phyloP scores from a whole-genome alignment of 2,797 vertebrate species.

The Calcarius lapponicus region DNA sequence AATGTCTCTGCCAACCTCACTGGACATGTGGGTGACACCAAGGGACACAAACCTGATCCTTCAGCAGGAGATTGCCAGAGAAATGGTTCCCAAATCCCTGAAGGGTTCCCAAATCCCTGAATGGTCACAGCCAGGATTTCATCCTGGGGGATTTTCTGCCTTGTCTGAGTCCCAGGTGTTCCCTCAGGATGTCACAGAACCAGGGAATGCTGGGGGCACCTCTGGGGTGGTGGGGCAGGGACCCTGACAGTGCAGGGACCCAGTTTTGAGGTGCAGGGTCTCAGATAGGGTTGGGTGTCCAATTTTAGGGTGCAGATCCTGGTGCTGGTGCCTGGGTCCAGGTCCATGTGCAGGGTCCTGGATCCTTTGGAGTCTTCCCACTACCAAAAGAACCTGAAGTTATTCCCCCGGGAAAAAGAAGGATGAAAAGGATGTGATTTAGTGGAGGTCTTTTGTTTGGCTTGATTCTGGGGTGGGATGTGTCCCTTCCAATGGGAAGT shows the following conservation, averaged over 20 bases:
- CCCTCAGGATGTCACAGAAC: not conserved
- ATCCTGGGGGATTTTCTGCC: not conserved
- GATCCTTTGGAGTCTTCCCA: not conserved
- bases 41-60: not conserved
- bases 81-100: not conserved
- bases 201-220: not conserved
- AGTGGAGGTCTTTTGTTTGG: not conserved
- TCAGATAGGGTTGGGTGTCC: not conserved
- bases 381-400: not conserved
- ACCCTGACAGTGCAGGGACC: no score
- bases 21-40: accelerated
- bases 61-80: not conserved
- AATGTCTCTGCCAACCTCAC: not conserved
- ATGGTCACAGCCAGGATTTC: no score
- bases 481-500: not conserved
- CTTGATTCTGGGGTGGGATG: not conserved
- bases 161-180: no score
- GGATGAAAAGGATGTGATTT: not conserved
- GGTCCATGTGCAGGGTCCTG: not conserved
- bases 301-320: not conserved
- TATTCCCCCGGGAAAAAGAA: not conserved
- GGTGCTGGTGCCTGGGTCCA: not conserved
- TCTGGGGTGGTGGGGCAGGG: not conserved
- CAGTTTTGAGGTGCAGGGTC: no score
- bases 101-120: no score